phyloP scores from a whole-genome alignment of 2,113 vertebrate species.

The Motacilla alba region DNA sequence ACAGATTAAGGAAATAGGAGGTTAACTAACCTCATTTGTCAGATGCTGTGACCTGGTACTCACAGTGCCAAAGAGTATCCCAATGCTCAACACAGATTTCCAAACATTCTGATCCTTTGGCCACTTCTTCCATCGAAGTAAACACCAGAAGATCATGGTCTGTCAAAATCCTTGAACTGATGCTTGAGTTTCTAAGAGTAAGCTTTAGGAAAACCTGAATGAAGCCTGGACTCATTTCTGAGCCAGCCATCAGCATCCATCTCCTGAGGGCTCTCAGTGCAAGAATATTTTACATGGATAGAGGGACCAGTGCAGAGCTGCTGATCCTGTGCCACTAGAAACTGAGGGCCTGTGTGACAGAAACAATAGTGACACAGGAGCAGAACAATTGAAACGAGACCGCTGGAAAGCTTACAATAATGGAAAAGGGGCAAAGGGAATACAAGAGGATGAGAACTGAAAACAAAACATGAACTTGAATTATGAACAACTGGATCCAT shows the following conservation, averaged over 20 bases:
- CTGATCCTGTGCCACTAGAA: not conserved
- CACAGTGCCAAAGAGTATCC: not conserved
- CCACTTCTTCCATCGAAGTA: not conserved
- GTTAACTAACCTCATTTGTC: not conserved
- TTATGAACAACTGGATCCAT: not conserved
- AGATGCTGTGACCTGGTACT: not conserved
- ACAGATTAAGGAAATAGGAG: not conserved
- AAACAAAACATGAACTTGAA: not conserved
- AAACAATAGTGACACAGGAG: rapidly evolving
- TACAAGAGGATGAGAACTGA: not conserved
- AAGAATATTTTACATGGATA: not conserved
- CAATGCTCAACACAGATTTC: not conserved
- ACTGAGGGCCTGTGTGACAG: not conserved
- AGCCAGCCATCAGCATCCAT: not conserved
- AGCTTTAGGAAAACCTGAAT: not conserved
- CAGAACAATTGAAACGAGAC: not conserved
- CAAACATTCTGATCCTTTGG: not conserved
- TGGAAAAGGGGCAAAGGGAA: not conserved
- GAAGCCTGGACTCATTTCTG: not conserved
- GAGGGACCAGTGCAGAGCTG: not conserved
- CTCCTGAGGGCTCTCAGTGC: not conserved
- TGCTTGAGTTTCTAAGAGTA: not conserved
- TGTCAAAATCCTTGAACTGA: not conserved
- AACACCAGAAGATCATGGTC: rapidly evolving
- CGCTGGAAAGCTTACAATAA: not conserved